phyloP scores from a whole-genome alignment of 2,797 vertebrate genomes.

The Artibeus lituratus region DNA sequence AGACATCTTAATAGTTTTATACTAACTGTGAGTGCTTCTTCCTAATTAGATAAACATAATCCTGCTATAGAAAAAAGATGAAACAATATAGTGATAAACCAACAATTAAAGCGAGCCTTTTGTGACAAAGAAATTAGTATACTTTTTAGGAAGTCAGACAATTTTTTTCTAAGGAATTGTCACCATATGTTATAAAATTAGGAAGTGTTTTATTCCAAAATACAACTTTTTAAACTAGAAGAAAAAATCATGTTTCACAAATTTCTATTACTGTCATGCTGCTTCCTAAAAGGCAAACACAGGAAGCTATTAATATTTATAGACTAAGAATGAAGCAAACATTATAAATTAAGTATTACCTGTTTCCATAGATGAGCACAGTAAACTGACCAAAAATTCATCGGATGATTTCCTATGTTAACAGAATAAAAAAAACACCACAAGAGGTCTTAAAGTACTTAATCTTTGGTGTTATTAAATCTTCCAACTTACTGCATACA shows the following conservation, averaged over 20 bases:
- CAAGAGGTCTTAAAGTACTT: neutral
- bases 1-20: neutral
- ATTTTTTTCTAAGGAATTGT: neutral
- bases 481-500: neutral
- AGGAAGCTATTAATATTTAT: conserved; percentile 59
- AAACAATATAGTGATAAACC: neutral
- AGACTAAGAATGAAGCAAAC: conserved; percentile 32
- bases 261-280: conserved; percentile 34
- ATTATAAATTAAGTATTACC: conserved; percentile 38
- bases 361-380: neutral
- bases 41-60: neutral
- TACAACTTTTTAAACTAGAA: conserved; percentile 26
- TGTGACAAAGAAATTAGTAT: neutral
- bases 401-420: neutral
- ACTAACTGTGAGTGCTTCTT: neutral
- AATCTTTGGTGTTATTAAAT: conserved; percentile 11
- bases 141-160: neutral
- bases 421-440: neutral
- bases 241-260: conserved; percentile 24
- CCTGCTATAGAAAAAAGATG: neutral
- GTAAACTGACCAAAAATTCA: conserved; percentile 17
- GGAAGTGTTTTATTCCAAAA: neutral
- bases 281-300: neutral
- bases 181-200: neutral
- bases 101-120: neutral